These are phyloP conservation scores for Globicephala melas DNA, from an alignment of 2,113 vertebrate species.

Conservation along the genomic window DNA sequence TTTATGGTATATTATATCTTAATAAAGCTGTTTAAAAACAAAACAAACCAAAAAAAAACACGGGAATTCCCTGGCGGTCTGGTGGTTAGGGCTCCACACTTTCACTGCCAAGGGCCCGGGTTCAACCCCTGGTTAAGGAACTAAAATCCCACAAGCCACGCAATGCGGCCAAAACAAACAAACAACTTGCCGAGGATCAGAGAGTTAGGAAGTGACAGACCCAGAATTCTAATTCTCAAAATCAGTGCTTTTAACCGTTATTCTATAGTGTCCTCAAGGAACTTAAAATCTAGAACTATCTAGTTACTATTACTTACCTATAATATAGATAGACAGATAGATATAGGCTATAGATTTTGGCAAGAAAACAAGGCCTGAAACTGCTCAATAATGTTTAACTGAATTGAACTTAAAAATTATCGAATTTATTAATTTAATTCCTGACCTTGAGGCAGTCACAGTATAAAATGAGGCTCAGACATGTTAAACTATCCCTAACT, in stretches of 20 bases:
- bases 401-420: background rate
- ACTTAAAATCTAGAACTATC: slow-evolving; percentile 19
- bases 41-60: background rate
- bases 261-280: background rate
- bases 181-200: background rate
- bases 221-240: background rate
- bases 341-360: background rate
- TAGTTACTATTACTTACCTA: background rate
- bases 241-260: background rate
- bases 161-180: background rate
- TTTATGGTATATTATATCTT: background rate
- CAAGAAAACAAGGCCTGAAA: slow-evolving; percentile 25
- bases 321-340: background rate
- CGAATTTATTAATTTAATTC: slow-evolving; percentile 11
- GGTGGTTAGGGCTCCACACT: background rate
- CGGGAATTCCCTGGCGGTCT: background rate
- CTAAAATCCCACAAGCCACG: background rate
- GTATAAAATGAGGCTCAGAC: background rate
- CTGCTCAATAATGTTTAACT: background rate
- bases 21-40: background rate
- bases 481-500: background rate
- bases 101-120: background rate
- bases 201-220: background rate
- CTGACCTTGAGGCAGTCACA: background rate
- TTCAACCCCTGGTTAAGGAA: background rate